These are phyloP conservation scores for Galeopterus variegatus DNA, from an alignment of 2,113 vertebrate genomes.

Conservation along the genomic window DNA sequence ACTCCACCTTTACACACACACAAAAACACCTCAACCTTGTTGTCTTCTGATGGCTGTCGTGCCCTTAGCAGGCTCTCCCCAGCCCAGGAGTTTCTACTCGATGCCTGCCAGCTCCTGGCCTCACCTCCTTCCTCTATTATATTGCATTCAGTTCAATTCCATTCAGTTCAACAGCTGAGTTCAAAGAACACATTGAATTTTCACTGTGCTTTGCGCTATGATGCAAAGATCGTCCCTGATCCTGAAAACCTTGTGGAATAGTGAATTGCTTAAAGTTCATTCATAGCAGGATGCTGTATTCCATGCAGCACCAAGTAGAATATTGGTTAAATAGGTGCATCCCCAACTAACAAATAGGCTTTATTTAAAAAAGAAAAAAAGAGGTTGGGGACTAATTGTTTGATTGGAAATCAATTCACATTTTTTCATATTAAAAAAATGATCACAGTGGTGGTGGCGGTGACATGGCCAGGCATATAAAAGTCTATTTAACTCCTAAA, in stretches of 20 bases:
- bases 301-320: neutral
- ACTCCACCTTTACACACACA: neutral
- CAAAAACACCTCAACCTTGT: fast-evolving
- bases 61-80: fast-evolving
- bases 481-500: neutral
- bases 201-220: neutral
- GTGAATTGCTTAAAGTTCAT: neutral
- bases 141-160: neutral
- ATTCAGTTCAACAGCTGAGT: neutral
- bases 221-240: neutral
- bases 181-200: neutral
- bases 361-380: neutral
- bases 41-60: fast-evolving
- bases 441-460: neutral
- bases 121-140: neutral
- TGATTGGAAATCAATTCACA: neutral
- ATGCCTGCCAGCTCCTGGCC: fast-evolving
- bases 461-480: neutral
- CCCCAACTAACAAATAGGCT: neutral
- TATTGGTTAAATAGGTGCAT: neutral
- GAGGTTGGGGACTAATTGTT: neutral
- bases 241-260: neutral
- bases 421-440: neutral
- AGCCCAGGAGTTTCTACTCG: too few species aligned
- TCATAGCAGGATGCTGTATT: neutral